Evolutionary conservation across 2,797 vertebrate genomes (phyloP).

Genomic region (Neosalanx taihuensis): DNA sequence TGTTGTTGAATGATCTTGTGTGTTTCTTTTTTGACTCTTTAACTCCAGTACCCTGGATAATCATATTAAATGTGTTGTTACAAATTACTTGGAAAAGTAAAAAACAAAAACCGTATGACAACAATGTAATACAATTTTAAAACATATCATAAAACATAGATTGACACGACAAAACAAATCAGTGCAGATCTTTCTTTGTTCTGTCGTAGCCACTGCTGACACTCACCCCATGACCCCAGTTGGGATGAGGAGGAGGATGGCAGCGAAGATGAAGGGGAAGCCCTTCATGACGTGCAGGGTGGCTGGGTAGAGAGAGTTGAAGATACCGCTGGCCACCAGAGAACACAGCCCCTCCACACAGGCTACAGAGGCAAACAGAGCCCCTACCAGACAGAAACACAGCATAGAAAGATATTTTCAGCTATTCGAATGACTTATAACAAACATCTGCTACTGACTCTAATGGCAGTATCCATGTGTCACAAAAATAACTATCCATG

Average conservation of each 20-base stretch:
- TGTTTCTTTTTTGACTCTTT: slow-evolving; percentile 55
- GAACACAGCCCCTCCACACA: slow-evolving; percentile 85
- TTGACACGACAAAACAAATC: background rate
- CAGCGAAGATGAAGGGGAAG: slow-evolving; percentile 89
- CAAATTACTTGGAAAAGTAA: background rate
- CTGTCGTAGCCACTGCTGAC: background rate
- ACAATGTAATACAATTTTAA: background rate
- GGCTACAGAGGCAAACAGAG: slow-evolving; percentile 88
- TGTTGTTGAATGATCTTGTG: slow-evolving; percentile 26
- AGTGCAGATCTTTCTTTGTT: background rate
- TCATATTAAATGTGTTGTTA: slow-evolving; percentile 11
- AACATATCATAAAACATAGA: background rate
- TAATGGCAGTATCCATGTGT: too few species aligned
- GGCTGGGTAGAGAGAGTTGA: slow-evolving; percentile 89
- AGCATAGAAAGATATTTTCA: background rate
- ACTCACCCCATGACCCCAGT: slow-evolving; percentile 85
- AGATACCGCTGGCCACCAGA: slow-evolving; percentile 79
- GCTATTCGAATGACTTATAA: background rate
- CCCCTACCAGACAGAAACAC: slow-evolving; percentile 63
- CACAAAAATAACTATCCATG: background rate
- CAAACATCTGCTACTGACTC: background rate
- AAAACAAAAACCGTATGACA: background rate
- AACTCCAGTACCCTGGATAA: slow-evolving; percentile 61
- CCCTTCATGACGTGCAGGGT: slow-evolving; percentile 90
- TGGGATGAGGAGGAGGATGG: slow-evolving; percentile 82